Conservation (phyloP, 2,113 vertebrate genomes). For the Atrichornis clamosus region DNA sequence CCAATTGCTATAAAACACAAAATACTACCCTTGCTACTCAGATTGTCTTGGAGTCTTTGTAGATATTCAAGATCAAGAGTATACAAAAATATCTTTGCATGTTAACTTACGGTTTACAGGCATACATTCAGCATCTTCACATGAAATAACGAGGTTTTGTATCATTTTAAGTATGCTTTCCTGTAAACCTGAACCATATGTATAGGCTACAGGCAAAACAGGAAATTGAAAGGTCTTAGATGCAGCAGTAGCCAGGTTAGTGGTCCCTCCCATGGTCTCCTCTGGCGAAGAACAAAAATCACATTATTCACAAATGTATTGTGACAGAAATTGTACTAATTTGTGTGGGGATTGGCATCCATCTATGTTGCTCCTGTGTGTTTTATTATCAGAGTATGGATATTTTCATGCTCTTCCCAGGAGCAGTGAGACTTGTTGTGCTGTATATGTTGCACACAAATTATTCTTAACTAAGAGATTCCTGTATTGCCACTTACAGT, state of each 20-base stretch:
- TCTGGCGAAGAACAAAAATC: neutral
- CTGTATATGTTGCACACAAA: neutral
- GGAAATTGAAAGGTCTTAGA: neutral
- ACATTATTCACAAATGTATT: neutral
- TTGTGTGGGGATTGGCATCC: neutral
- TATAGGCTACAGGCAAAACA: neutral
- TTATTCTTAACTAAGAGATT: neutral
- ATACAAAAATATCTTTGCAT: neutral
- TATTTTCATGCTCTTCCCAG: neutral
- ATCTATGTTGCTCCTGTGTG: neutral
- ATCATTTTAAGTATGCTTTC: neutral
- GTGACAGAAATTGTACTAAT: neutral
- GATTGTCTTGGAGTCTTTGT: neutral
- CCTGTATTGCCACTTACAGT: neutral
- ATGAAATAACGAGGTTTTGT: neutral
- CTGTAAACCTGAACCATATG: neutral
- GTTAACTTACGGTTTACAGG: neutral
- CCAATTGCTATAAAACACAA: neutral
- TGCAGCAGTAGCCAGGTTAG: neutral
- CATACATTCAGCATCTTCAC: neutral
- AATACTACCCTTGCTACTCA: neutral
- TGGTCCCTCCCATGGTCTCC: neutral
- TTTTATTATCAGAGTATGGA: neutral
- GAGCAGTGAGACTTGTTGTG: neutral
- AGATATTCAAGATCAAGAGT: neutral